Percentiles rank a stretch among this genome's conserved stretches.
These are phyloP conservation scores for Caenorhabditis sp. DNA, from an alignment of 2,888 invertebrate species.

Conservation along the genomic window DNA sequence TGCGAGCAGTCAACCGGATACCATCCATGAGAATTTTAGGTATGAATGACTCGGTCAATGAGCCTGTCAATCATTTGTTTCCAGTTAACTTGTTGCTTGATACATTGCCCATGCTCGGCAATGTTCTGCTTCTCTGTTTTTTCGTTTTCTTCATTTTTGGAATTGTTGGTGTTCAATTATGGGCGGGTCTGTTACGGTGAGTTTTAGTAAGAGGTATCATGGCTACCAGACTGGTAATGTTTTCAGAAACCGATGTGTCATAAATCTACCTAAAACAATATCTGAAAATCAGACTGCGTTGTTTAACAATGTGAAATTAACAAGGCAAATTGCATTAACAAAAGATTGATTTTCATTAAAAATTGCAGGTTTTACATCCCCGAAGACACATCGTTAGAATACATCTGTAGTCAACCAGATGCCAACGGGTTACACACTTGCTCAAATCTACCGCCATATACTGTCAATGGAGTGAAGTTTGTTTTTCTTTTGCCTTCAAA, in stretches of 20 bases:
- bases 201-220: no score
- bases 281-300: slow-evolving; percentile 71
- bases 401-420: slow-evolving; percentile 94
- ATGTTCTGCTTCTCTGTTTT: slow-evolving; percentile 96
- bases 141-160: slow-evolving; percentile 99
- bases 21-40: slow-evolving; percentile 88
- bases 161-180: slow-evolving; percentile 98
- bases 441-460: slow-evolving; percentile 89
- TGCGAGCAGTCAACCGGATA: slow-evolving; percentile 99
- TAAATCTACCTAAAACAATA: slow-evolving; percentile 77
- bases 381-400: slow-evolving; percentile 88
- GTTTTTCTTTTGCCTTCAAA: slow-evolving; percentile 2
- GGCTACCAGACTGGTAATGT: neutral
- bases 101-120: slow-evolving; percentile 99
- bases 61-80: slow-evolving; percentile 18
- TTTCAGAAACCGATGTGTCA: slow-evolving; percentile 81
- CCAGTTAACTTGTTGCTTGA: slow-evolving; percentile 98
- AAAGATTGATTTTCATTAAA: neutral
- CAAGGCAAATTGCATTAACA: slow-evolving; percentile 60
- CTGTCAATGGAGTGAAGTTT: slow-evolving; percentile 86
- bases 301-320: slow-evolving; percentile 78
- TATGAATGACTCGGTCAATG: slow-evolving; percentile 18
- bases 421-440: slow-evolving; percentile 97
- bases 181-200: slow-evolving; percentile 97
- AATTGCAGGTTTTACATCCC: slow-evolving; percentile 82